Base-by-base conservation (phyloP, 2,113 vertebrate genomes). In the Tragelaphus buxtoni region DNA sequence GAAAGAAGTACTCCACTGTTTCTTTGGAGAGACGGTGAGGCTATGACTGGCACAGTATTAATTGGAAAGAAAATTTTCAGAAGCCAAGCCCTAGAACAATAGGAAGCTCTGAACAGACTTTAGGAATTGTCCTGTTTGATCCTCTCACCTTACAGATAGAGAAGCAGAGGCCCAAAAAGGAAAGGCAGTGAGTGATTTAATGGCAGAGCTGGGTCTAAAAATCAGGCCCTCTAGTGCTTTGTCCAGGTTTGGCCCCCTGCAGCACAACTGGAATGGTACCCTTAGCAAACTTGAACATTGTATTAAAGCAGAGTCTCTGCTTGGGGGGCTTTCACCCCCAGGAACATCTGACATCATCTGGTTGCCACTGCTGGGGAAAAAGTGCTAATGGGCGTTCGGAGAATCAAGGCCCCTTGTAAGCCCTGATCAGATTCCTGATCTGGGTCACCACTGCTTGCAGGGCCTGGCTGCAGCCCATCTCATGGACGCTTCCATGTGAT, bases 401-500 rank as follows among this genome's bases (percentile, higher is more conserved):
- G 18, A 35, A 3, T 61, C 2, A 9, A 92, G 28, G 87, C 45
- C 76, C 18, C n/a, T 39, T 60, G 55, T 39, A 55, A 28, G n/a
- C 12, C 5, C 55, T 14, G 4, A 1, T 7, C 42, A 11, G 35
- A 61, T 5, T 51, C 1, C 0, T 30, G 4, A 30, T 39, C 32
- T 22, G 28, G 42, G n/a, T 63, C 72, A 17, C 12, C 5, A 1
- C 14, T 26, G 16, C 0, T 1, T 2, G 24, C 18, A 7, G 24
- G 89, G 13, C 49, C 7, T 5, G 16, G 17, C 7, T 1, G 39
- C 6, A 20, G 22, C 55, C 45, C 1, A 0, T 7, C 53, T 56
- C 6, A 0, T 0, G 8, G 49, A 32, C 0, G 0, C n/a, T 6
- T 26, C 35, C 14, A 2, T 2, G 45, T 7, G 49, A 22, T 14